Evolutionary conservation across 2,797 vertebrate genomes (phyloP), one percentile per base, ranked within the genome.

Genomic region (Scarus forsteni): DNA sequence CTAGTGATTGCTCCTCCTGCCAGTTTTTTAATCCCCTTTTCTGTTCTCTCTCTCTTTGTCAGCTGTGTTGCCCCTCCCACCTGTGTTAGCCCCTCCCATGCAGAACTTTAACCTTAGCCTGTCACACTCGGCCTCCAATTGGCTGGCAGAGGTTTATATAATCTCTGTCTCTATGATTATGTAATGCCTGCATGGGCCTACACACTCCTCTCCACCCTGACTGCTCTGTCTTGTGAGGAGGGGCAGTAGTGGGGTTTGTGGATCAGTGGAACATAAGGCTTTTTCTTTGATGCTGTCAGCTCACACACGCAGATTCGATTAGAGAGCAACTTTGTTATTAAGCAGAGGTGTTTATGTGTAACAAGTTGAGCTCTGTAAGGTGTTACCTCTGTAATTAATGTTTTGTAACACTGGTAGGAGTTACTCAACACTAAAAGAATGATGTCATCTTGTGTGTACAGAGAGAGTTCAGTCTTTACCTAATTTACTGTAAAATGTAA

Each of bases 251-350:
- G 6, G 44, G 76, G 85, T 90, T 91, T 90, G 85, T 93, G 83
- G 89, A 89, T 91, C 92, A 91, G 80, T 92, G 78, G 89, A 89
- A 88, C 89, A 89, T 84, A 66, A 78, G 70, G 82, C 77, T 85
- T 84, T 79, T 61, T 64, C 19, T 56, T n/a, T 66, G 39, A 48
- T 44, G 40, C 16, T 46, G 42, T 65, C 18, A 66, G 35, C 51
- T 19, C 1, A 8, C 27, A 35, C 35, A 16, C 43, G 44, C 27
- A 13, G 61, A 35, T 16, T 27, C 80, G 38, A 62, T 18, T 66
- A 6, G n/a, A 19, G 12, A 14, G 34, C 18, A 54, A 56, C 18
- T 27, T 27, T 44, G 12, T 60, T 52, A 27, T 48, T 46, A 52
- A 64, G 27, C 39, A 43, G 13, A 52, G 12, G 35, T 64, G 15